These are phyloP conservation scores for Prosapia bicincta DNA, from an alignment of 2,888 invertebrate species.

Conservation along the genomic window DNA sequence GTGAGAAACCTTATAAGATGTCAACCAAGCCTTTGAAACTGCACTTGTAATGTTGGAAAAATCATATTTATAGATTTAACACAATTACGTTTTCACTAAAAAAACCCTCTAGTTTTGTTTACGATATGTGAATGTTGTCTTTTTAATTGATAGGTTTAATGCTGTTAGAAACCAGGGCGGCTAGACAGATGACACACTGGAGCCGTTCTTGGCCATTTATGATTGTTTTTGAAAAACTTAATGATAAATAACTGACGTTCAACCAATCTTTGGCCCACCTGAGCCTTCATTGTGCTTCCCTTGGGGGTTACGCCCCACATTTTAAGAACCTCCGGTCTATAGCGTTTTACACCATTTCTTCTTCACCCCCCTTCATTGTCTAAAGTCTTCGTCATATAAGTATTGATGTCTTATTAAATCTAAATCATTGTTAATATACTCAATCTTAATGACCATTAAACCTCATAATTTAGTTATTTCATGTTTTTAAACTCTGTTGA, in stretches of 20 bases:
- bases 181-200: slow-evolving; percentile 21
- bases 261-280: slow-evolving; percentile 7
- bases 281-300: too few relatives aligned
- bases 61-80: slow-evolving; percentile 29
- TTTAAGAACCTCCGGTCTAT: too few relatives aligned
- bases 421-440: too few relatives aligned
- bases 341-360: too few relatives aligned
- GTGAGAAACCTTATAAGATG: slow-evolving; percentile 35
- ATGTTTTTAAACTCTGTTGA: too few relatives aligned
- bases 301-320: too few relatives aligned
- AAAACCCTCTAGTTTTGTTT: slow-evolving; percentile 26
- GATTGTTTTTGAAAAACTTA: slow-evolving; percentile 8
- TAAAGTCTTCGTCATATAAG: too few relatives aligned
- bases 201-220: slow-evolving; percentile 22
- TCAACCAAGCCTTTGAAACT: slow-evolving; percentile 30
- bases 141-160: slow-evolving; percentile 33
- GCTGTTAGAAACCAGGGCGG: slow-evolving; percentile 26
- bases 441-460: too few relatives aligned
- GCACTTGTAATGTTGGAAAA: slow-evolving; percentile 27
- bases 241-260: slow-evolving; percentile 9
- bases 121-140: slow-evolving; percentile 31
- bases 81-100: slow-evolving; percentile 28
- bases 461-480: too few relatives aligned
- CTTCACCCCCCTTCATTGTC: too few relatives aligned
- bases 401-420: too few relatives aligned